Conservation (phyloP, 2,113 vertebrate genomes). For the Chaetorhynchus papuensis region DNA sequence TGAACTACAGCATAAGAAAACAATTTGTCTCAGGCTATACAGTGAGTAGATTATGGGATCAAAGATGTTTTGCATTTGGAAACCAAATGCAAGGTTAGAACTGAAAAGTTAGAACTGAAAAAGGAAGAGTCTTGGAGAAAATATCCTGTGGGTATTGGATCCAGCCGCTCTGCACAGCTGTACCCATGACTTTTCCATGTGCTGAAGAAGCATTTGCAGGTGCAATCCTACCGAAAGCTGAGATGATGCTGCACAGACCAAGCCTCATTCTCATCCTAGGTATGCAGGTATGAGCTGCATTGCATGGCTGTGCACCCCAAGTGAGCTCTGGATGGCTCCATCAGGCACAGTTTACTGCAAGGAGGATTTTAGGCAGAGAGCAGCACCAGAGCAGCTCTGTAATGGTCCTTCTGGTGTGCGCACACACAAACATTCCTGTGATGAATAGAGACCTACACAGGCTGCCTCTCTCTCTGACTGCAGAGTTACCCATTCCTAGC, state of each 20-base stretch:
- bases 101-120: neutral
- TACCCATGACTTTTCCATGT: neutral
- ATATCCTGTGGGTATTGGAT: neutral
- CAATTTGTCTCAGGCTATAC: neutral
- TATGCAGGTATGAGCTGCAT: neutral
- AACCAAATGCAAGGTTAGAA: neutral
- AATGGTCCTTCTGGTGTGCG: neutral
- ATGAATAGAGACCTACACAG: neutral
- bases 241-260: neutral
- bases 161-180: neutral
- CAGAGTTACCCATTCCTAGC: neutral
- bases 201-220: neutral
- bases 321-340: neutral
- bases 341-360: neutral
- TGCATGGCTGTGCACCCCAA: neutral
- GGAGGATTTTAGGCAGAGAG: neutral
- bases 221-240: neutral
- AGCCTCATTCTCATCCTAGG: neutral
- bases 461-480: neutral
- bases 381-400: neutral
- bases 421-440: neutral
- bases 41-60: neutral
- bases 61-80: neutral
- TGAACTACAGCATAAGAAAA: neutral
- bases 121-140: neutral